These are phyloP conservation scores for Troides helena DNA, from an alignment of 2,888 invertebrate genomes.

Conservation along the genomic window DNA sequence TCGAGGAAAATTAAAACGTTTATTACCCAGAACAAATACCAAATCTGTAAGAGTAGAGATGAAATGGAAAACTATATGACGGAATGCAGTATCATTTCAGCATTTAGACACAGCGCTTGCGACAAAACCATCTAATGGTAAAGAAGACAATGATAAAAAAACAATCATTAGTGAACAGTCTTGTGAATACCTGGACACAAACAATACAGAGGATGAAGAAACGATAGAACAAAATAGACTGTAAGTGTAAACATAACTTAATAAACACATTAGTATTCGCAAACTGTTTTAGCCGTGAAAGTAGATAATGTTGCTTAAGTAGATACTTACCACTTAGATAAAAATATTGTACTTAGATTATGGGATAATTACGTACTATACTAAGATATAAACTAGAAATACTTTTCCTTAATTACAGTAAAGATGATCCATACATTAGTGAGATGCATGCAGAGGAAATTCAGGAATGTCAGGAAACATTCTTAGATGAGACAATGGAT, in stretches of 20 bases:
- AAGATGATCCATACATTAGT: constrained; percentile 1
- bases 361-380: too few species aligned
- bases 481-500: constrained; percentile 15
- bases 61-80: constrained; percentile 9
- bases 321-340: too few species aligned
- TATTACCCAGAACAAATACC: too few species aligned
- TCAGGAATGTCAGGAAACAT: constrained; percentile 10
- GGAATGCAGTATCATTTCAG: constrained; percentile 14
- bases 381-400: background rate
- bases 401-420: constrained; percentile 1
- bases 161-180: background rate
- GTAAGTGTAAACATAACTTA: background rate
- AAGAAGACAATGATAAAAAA: constrained; percentile 6
- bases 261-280: too few species aligned
- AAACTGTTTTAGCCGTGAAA: too few species aligned
- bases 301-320: too few species aligned
- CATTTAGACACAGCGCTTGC: background rate
- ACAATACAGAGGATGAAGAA: background rate
- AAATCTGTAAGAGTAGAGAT: background rate
- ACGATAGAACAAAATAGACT: background rate
- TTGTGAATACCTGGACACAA: constrained; percentile 8
- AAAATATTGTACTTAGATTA: too few species aligned
- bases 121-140: background rate
- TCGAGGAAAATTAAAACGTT: too few species aligned
- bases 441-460: constrained; percentile 1